These are phyloP conservation scores for Acestrorhynchus altus DNA, from an alignment of 2,797 vertebrate species.

Conservation along the genomic window DNA sequence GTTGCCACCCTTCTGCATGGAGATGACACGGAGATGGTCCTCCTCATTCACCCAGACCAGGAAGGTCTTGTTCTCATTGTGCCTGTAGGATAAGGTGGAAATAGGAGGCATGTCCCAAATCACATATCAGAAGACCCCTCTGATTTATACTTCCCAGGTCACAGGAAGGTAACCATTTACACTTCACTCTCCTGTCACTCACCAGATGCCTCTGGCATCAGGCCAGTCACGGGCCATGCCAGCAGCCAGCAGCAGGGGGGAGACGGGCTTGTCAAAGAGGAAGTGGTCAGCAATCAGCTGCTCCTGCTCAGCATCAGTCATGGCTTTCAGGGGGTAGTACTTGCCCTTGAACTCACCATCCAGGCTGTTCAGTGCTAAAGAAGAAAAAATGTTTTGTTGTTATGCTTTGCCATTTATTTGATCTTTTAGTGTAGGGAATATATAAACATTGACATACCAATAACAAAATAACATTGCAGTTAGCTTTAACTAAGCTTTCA, in stretches of 20 bases:
- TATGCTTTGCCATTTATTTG: too few species aligned
- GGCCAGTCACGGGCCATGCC: conserved; percentile 90
- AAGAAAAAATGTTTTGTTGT: too few species aligned
- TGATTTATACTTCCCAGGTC: background rate
- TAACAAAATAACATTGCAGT: too few species aligned
- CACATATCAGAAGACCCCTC: background rate
- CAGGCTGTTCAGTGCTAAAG: conserved; percentile 82
- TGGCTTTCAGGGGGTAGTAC: conserved; percentile 85
- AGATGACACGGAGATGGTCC: conserved; percentile 86
- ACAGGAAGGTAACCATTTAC: background rate
- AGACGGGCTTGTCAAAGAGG: conserved; percentile 88
- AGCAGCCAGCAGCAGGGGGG: conserved; percentile 83
- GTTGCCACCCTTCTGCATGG: conserved; percentile 86
- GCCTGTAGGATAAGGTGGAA: conserved; percentile 68
- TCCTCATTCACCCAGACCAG: conserved; percentile 89
- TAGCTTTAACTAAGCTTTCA: too few species aligned
- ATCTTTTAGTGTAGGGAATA: too few species aligned
- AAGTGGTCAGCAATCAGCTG: conserved; percentile 88
- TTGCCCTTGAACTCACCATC: conserved; percentile 85
- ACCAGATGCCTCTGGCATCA: conserved; percentile 87
- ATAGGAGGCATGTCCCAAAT: background rate
- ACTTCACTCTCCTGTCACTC: conserved; percentile 42
- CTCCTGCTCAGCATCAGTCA: conserved; percentile 84
- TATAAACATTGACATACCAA: too few species aligned
- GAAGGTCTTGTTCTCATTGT: conserved; percentile 86